Conservation (phyloP, 2,797 vertebrate genomes). For the Vultur gryphus region DNA sequence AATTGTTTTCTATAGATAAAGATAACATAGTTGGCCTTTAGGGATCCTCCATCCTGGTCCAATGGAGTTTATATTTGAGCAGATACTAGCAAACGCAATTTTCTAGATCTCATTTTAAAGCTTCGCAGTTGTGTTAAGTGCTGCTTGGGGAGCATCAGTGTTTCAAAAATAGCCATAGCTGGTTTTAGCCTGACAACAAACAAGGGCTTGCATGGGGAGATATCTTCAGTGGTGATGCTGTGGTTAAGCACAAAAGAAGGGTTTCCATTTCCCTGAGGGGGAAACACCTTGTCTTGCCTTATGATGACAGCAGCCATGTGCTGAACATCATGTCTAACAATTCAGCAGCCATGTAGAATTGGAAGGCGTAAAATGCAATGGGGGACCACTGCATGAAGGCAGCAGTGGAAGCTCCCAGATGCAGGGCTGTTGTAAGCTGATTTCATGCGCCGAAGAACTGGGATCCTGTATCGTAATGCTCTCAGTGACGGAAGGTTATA, state of each 20-base stretch:
- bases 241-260: background rate
- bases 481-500: background rate
- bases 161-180: background rate
- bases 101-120: background rate
- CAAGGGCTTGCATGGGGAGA: background rate
- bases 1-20: background rate
- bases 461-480: background rate
- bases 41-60: background rate
- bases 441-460: background rate
- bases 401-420: background rate
- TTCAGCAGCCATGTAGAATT: background rate
- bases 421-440: background rate
- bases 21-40: background rate
- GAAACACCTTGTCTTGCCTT: background rate
- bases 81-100: background rate
- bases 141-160: background rate
- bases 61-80: background rate
- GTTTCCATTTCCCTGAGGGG: background rate
- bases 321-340: background rate
- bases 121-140: background rate
- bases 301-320: background rate
- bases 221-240: background rate
- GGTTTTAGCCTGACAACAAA: background rate
- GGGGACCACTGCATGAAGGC: fast-evolving
- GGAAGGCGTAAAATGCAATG: background rate